Evolutionary conservation across 2,113 vertebrate species (phyloP), one percentile per base, ranked within the genome.

Genomic region (Zosterops hypoxanthus): DNA sequence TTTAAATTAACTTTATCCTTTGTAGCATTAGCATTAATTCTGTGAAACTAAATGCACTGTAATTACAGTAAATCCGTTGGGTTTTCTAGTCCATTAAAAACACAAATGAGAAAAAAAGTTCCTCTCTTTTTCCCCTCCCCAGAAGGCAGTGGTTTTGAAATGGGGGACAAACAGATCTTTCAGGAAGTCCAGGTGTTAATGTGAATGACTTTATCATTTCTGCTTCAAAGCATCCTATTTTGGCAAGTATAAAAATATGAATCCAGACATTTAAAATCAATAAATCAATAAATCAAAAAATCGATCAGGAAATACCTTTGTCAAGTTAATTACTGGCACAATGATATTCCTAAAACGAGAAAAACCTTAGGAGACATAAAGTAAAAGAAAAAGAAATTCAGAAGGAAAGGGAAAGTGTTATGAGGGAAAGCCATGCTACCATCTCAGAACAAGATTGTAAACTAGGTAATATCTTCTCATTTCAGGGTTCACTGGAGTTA

Each of bases 401-500:
- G 33, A 78, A 70, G 17, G 21, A 68, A 39, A 72, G 4, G 17
- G 36, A 50, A 86, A 64, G 65, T 47, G 13, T 60, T 82, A 39
- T 22, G 61, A 86, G 24, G 42, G 29, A 95, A 90, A 80, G 24
- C 25, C 5, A 4, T 1, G 3, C 20, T 80, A 34, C 19, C 2
- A 1, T 39, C 59, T 94, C 46, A 88, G 80, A 71, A 72, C 55
- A 46, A 63, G 26, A 86, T 24, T 83, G 87, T 86, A 90, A 88
- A 66, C 82, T 80, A 90, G 55, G 68, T 73, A 95, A 80, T 82
- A 86, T 70, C 50, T 88, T 91, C 80, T 94, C 55, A 96, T 95
- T 96, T 97, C 90, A 94, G 68, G 92, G 90, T 93, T 96, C 94
- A 90, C 75, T 86, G 82, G 82, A 96, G 71, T 90, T 96, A 96